Base-by-base conservation (phyloP, 2,888 invertebrate genomes). In the Drosophila basisetae region DNA sequence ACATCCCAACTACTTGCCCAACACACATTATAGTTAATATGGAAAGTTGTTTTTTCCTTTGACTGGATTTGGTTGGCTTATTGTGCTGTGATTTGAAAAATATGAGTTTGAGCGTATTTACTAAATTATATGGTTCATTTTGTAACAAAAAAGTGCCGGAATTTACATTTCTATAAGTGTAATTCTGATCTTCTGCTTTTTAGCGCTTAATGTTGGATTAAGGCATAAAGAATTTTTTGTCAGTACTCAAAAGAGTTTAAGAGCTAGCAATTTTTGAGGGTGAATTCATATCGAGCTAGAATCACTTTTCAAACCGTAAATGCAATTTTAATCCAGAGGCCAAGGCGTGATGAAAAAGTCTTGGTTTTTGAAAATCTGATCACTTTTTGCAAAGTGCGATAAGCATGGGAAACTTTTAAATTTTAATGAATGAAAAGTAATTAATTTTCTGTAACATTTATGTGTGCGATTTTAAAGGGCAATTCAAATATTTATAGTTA, bases 401-500 rank as follows among this genome's bases (percentile, higher is more conserved):
- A n/a, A n/a, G 22, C 43, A 6, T 22, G 43, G 11, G 3, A 13
- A 43, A 3, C n/a, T 31, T 65, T 22, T 25, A 18, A 35, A 39
- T 33, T 63, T 30, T 39, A 43, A 52, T 75, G 11, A 30, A 58
- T 13, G 54, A 41, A 35, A 50, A 50, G 61, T 37, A 77, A 54
- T 58, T 50, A 60, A 72, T 72, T 63, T 50, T 30, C 33, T 66
- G 62, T 28, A n/a, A 49, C 39, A 53, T 58, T 68, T 68, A 47
- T 47, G 63, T 49, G 58, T 39, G 11, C 41, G 18, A 33, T 18
- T 73, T 68, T 65, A 47, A 62, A 79, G 68, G 25, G 59, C 55
- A 63, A 58, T 71, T 52, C 64, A 60, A 80, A 78, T 79, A 71
- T 82, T 71, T 71, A 47, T 25, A 59, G 13, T 60, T 37, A 1